A percentile compares a stretch with the other conserved stretches of the same genome.
These are phyloP conservation scores for Acipenser oxyrinchus DNA, from an alignment of 2,797 vertebrate genomes.

Conservation along the genomic window DNA sequence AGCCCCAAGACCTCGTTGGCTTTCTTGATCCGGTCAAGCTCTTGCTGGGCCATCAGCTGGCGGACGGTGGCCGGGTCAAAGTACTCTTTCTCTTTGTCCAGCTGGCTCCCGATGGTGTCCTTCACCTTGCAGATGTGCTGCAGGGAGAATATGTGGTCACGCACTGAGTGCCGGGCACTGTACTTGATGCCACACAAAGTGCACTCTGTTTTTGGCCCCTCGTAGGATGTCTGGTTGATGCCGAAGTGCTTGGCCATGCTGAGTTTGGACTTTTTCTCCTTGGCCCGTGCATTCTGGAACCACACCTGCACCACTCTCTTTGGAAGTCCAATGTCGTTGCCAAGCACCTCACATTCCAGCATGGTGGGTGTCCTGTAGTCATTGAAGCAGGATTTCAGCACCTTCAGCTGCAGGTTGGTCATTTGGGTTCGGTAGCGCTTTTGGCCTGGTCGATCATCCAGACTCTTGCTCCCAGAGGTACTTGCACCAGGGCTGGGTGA, in stretches of 20 bases:
- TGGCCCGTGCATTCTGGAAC: constrained; percentile 98
- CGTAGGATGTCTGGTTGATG: constrained; percentile 96
- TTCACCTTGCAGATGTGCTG: constrained; percentile 99
- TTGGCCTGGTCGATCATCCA: constrained; percentile 92
- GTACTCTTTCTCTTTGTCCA: constrained; percentile 98
- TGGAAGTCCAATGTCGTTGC: constrained; percentile 98
- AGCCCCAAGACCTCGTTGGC: constrained; percentile 97
- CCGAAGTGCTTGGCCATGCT: constrained; percentile 99
- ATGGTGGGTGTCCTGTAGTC: constrained; percentile 98
- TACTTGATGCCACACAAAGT: constrained; percentile 98
- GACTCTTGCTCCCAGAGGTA: constrained; percentile 76
- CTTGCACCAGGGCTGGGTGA: constrained; percentile 86
- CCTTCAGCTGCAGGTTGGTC: constrained; percentile 97
- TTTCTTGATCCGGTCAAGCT: constrained; percentile 98
- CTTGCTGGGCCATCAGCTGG: constrained; percentile 98
- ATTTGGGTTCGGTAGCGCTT: constrained; percentile 98
- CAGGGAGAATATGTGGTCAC: constrained; percentile 98
- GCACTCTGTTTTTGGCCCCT: constrained; percentile 98
- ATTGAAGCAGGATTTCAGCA: constrained; percentile 97
- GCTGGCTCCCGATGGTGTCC: constrained; percentile 97
- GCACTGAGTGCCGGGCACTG: constrained; percentile 93
- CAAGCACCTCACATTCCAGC: constrained; percentile 98
- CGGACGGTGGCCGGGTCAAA: constrained; percentile 98
- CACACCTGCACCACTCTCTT: constrained; percentile 99
- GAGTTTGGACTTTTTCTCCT: constrained; percentile 98